These are phyloP conservation scores for Ctenodactylus gundi DNA, from an alignment of 2,113 vertebrate species.

Conservation along the genomic window DNA sequence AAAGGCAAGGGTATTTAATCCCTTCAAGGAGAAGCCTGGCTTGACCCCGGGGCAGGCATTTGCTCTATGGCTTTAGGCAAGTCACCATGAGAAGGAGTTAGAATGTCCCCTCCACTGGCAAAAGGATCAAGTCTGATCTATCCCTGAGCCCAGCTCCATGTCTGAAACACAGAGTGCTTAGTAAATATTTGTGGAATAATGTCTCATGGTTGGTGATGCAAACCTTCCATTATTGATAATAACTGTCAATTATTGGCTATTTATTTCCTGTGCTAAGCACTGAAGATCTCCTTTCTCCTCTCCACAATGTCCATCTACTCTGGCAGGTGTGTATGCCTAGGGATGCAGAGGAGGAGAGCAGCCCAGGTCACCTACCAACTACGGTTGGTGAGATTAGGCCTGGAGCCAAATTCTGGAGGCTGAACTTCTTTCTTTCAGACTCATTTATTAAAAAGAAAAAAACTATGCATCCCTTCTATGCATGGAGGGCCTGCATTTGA, in stretches of 20 bases:
- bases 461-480: not conserved
- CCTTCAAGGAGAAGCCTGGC: not conserved
- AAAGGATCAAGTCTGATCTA: not conserved
- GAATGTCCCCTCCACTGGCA: not conserved
- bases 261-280: not conserved
- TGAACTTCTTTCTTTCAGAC: not conserved
- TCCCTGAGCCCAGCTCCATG: not conserved
- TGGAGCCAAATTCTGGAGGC: not conserved
- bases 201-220: not conserved
- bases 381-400: not conserved
- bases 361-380: not conserved
- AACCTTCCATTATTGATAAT: not conserved
- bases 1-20: not conserved
- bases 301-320: not conserved
- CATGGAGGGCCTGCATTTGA: not conserved
- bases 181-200: not conserved
- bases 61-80: not conserved
- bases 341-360: not conserved
- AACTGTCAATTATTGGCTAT: not conserved
- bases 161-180: not conserved
- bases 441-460: not conserved
- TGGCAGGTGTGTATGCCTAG: rapidly evolving
- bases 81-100: not conserved
- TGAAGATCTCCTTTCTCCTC: too few relatives aligned
- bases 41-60: not conserved